Base-by-base conservation (phyloP, 2,888 invertebrate genomes). In the Caenorhabditis angaria region DNA sequence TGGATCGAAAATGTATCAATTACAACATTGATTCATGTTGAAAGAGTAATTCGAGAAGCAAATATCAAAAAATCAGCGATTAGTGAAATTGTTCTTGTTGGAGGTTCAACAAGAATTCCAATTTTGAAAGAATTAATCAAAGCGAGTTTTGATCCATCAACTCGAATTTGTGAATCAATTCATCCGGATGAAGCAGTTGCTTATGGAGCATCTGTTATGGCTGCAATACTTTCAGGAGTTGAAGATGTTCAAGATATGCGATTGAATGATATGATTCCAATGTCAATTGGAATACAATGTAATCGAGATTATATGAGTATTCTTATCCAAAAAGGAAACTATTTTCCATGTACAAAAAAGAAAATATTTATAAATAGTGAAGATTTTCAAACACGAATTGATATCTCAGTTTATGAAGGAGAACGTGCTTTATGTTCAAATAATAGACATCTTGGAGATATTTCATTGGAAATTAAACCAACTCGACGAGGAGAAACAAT, bases 121-220 rank as follows among this genome's bases (percentile, higher is more conserved):
- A 85, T 83, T 70, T 86, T 90, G 1, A 77, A 89, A 58, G 76
- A 88, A 59, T 67, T 89, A 47, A 88, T 90, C 18, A 82, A 78
- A 35, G 56, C 29, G 4, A 54, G 51, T 48, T 74, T 74, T 24
- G 61, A 57, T 0, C n/a, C 27, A 10, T 77, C 35, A 60, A 83
- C 77, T 25, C 61, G 32, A 29, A 69, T 73, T 14, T 76, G 68
- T 70, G 78, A 62, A 78, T 99, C 89, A 97, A 99, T 89, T 97
- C 97, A 62, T 97, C 99, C 74, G 10, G 74, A 74, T 89, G 97
- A 97, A 89, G 97, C 97, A 83, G 97, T 97, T 65, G 97, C 97
- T 57, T 97, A 95, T 88, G 97, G 97, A 86, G 97, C 97, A 41
- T 97, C 97, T 77, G 96, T 97, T 6, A 96, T 97, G 90, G 97